These are phyloP conservation scores for Neomonachus schauinslandi DNA, from an alignment of 2,113 vertebrate genomes.

Conservation along the genomic window DNA sequence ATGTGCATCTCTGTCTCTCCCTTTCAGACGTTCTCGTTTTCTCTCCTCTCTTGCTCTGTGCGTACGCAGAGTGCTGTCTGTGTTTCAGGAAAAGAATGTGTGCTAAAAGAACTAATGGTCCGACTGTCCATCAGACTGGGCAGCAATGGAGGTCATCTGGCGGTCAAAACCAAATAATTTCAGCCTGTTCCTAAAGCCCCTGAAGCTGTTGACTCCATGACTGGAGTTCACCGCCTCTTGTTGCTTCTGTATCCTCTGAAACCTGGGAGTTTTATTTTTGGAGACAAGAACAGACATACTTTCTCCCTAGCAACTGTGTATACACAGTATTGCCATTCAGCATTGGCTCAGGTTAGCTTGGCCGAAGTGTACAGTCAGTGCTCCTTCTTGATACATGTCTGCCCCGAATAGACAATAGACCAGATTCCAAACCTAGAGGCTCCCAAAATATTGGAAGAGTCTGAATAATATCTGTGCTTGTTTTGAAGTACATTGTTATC, in stretches of 20 bases:
- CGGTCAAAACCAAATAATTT: slow-evolving; percentile 90
- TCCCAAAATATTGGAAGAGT: background rate
- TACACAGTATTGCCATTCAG: slow-evolving; percentile 62
- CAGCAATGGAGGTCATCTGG: slow-evolving; percentile 87
- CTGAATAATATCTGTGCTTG: background rate
- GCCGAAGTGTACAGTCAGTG: background rate
- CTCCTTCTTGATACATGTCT: background rate
- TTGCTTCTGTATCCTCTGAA: slow-evolving; percentile 71
- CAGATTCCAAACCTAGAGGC: background rate
- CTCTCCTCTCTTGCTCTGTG: slow-evolving; percentile 61
- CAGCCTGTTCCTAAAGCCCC: slow-evolving; percentile 81
- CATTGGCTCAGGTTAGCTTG: slow-evolving; percentile 60
- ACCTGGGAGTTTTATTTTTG: slow-evolving; percentile 67
- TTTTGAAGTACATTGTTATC: background rate
- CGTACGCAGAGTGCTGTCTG: slow-evolving; percentile 77
- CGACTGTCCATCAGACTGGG: slow-evolving; percentile 87
- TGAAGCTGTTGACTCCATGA: slow-evolving; percentile 65
- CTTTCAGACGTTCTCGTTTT: slow-evolving; percentile 35
- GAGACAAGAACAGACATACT: slow-evolving; percentile 72
- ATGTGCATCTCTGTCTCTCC: slow-evolving; percentile 51
- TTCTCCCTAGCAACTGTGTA: slow-evolving; percentile 85
- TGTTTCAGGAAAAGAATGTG: slow-evolving; percentile 87
- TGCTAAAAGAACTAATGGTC: slow-evolving; percentile 86
- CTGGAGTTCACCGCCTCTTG: slow-evolving; percentile 75
- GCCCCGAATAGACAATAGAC: slow-evolving; percentile 26